Base-by-base conservation (phyloP, 2,113 vertebrate genomes). In the Chaetodon trifascialis region DNA sequence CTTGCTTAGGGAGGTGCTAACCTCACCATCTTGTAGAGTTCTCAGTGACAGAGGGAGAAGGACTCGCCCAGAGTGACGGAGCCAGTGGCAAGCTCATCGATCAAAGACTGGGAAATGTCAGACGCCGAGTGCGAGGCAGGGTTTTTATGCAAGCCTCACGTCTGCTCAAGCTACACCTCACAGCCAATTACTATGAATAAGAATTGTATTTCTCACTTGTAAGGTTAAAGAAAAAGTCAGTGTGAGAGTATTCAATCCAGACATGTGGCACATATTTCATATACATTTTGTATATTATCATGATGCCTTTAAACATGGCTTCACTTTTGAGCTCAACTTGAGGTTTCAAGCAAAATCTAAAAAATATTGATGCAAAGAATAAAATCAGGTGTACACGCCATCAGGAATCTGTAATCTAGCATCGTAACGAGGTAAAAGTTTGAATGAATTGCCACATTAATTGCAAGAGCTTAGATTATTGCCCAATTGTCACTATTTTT, bases 71-170 rank as follows among this genome's bases (percentile, higher is more conserved):
- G 87, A 92, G 79, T 91, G 84, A 90, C 88, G 89, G 90, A 91
- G 90, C 91, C 83, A 54, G 83, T 88, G 90, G 89, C 87, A 81
- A 91, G 88, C 88, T 91, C 91, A 94, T 94, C 90, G 81, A 93
- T 94, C 92, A 93, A 89, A 93, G 84, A 90, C 79, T 12, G 86
- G 89, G 82, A 93, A 94, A 93, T 91, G 89, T 93, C 93, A 93
- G 82, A 73, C 80, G 54, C 62, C 79, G 79, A 92, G 89, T 82
- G 85, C 84, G 80, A 92, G 86, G 83, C 84, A 79, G 84, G 81
- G 86, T 89, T 88, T 89, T 88, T 83, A 80, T 81, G 58, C 83
- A 62, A 55, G 84, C 76, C 52, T 88, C 73, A 76, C 49, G 60
- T 68, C 84, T 75, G 82, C 83, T 58, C 49, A 68, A 84, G 79